phyloP scores from a whole-genome alignment of 2,797 vertebrate genomes.

The Pangasius larnaudii region DNA sequence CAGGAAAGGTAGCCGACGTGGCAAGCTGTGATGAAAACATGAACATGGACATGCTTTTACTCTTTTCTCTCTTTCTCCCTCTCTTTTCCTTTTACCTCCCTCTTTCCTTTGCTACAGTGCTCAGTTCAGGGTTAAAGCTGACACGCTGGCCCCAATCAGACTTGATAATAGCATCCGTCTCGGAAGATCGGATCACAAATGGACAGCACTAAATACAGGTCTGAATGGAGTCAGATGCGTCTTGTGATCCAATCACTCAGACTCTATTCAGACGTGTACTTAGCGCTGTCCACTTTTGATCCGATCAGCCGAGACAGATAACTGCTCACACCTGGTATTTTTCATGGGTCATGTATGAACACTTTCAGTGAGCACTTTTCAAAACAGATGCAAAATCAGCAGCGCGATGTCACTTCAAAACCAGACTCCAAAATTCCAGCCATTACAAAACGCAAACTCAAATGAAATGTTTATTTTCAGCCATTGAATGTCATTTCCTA shows the following conservation, averaged over 20 bases:
- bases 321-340: neutral
- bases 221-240: neutral
- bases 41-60: neutral
- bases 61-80: slow-evolving; percentile 27
- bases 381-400: neutral
- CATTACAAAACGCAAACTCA: neutral
- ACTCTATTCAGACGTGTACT: neutral
- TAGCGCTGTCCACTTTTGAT: neutral
- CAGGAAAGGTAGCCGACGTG: neutral
- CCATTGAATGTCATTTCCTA: neutral
- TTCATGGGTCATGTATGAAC: neutral
- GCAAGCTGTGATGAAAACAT: neutral
- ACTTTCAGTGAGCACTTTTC: neutral
- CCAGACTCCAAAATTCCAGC: neutral
- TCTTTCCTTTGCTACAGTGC: neutral
- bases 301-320: neutral
- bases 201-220: neutral
- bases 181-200: neutral
- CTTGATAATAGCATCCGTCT: slow-evolving; percentile 10
- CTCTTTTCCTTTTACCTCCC: slow-evolving; percentile 1
- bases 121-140: slow-evolving; percentile 11
- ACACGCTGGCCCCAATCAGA: neutral
- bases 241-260: neutral
- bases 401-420: neutral
- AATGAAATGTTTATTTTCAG: neutral